Base-by-base conservation (phyloP, 1,140 invertebrate species). In the Berghia stephanieae region DNA sequence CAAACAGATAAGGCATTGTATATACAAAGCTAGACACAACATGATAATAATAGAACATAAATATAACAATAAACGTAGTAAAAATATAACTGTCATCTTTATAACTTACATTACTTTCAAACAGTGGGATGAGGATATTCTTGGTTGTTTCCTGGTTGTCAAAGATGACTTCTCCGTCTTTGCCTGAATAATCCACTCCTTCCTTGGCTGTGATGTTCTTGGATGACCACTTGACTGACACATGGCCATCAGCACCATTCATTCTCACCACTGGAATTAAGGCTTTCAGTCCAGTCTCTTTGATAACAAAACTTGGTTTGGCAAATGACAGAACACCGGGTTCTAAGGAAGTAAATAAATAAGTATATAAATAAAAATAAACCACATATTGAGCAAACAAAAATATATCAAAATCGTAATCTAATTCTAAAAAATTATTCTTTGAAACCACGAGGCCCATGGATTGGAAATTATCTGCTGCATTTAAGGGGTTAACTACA, bases 241-340 rank as follows among this genome's bases (percentile, higher is more conserved):
- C 90, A 68, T 91, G 90, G 27, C 93, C 92, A 84, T 93, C 93
- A n/a, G 92, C 90, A 21, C 93, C 93, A 80, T 91, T 89, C 34
- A 86, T 87, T 71, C 93, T 85, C 6, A 91, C 82, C 0, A 93
- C 90, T 6, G 92, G 90, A 57, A 93, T 86, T 5, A 86, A 79
- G 6, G 92, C 92, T 18, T 86, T 86, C 1, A 91, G 90, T 44
- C 90, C 89, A 79, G 92, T 93, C 85, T 93, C 93, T 83, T 93
- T 92, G 42, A 93, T 91, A 27, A 93, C 83, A n/a, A 91, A 85
- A 80, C 92, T 92, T 72, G 93, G 89, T 82, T 92, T 92, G 44
- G 90, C 88, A 85, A 93, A 93, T 72, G 91, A 90, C 46, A 93
- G 81, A n/a, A 90, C 88, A 36, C 93, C 93, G 71, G 93, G 93